Conservation (phyloP, 2,797 vertebrate genomes). For the Microcaecilia unicolor region DNA sequence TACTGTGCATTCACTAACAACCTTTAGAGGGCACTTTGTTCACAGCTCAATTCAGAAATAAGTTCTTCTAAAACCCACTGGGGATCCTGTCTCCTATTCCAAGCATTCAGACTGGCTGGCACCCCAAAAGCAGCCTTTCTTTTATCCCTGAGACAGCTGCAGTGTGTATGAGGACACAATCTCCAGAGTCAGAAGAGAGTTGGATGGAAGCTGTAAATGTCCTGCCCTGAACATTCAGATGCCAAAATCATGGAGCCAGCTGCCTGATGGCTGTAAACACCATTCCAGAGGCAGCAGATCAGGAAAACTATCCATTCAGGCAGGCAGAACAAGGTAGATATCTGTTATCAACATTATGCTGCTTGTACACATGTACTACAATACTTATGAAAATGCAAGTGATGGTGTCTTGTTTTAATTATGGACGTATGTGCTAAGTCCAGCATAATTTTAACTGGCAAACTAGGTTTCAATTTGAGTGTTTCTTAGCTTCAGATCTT, state of each 20-base stretch:
- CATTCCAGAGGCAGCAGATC: slow-evolving; percentile 48
- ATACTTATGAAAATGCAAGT: not conserved
- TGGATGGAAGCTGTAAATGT: slow-evolving; percentile 10
- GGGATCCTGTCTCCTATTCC: slow-evolving; percentile 62
- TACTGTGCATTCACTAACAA: no score
- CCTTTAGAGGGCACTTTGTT: slow-evolving; percentile 49
- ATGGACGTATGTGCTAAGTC: no score
- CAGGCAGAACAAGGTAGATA: slow-evolving; percentile 4
- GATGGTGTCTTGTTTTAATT: no score
- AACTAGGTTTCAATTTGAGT: no score
- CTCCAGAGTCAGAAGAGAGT: slow-evolving; percentile 43
- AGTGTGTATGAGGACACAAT: slow-evolving; percentile 62
- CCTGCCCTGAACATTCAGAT: slow-evolving; percentile 32
- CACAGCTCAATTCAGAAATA: slow-evolving; percentile 20
- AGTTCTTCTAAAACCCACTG: slow-evolving; percentile 38
- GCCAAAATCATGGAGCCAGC: slow-evolving; percentile 42
- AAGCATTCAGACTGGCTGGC: slow-evolving; percentile 83
- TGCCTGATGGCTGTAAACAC: slow-evolving; percentile 65
- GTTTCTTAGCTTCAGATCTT: no score
- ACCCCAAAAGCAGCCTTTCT: slow-evolving; percentile 73
- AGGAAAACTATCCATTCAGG: slow-evolving; percentile 33
- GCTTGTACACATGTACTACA: not conserved
- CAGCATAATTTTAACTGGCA: no score
- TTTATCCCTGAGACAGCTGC: slow-evolving; percentile 77
- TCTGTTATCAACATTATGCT: not conserved